Evolutionary conservation across 2,797 vertebrate genomes (phyloP), one percentile per base, ranked within the genome.

Genomic region (Momotus momota): DNA sequence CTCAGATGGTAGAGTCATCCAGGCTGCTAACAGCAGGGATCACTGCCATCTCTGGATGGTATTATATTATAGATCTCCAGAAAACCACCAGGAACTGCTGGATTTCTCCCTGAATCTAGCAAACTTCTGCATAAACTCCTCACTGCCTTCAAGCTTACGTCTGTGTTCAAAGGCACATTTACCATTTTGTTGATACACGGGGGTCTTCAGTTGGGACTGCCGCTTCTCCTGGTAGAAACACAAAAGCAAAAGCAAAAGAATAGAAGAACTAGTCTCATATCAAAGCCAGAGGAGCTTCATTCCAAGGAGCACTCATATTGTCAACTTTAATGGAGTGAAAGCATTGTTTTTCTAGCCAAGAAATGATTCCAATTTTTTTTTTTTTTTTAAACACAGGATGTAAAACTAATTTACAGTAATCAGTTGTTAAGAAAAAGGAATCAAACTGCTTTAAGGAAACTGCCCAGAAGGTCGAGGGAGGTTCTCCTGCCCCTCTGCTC

Each of bases 181-280:
- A 99, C 99, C 99, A 3, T 99, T 99, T 95, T 99, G 99, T 95
- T 99, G 99, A 97, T 99, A 99, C 58, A 99, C 98, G 0, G 98
- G 98, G 72, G 99, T 98, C 35, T 98, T 97, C 69, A 97, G 97
- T 45, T 98, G 98, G 73, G 98, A 97, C 82, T 98, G 98, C 29
- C 97, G 98, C 67, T 97, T 98, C 83, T 98, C 98, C 98, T 98
- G 92, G 69, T 51, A 54, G 80, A 94, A 81, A 93, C 91, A 33
- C 10, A 41, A 40, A 75, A 60, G 20, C 3, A n/a, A 52, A 70
- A 27, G 3, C 18, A 60, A 43, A 61, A 8, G 6, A 87, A 52
- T 26, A 70, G 54, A 79, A 72, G 38, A 67, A 67, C 5, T 4
- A 45, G 6, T 27, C 38, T 54, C 7, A 1, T 46, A n/a, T 6